Percentiles rank a stretch among this genome's conserved stretches.
Conservation (phyloP, 2,797 vertebrate genomes). For the Tenualosa ilisha region DNA sequence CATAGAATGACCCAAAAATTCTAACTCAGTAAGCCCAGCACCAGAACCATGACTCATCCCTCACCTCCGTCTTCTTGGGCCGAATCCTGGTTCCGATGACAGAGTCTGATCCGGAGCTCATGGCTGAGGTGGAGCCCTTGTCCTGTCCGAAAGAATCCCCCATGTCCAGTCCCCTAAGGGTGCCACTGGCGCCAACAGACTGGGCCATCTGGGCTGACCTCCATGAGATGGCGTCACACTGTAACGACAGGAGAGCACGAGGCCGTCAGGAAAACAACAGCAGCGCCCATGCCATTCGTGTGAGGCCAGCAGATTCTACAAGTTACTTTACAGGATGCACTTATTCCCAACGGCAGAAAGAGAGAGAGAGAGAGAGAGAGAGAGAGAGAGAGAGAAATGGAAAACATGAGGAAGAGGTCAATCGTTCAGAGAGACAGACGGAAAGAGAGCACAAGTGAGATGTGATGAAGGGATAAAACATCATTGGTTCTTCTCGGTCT, state of each 20-base stretch:
- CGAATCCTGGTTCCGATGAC: constrained; percentile 55
- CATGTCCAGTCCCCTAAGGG: constrained; percentile 10
- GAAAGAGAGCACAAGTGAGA: constrained; percentile 45
- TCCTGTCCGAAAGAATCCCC: constrained; percentile 6
- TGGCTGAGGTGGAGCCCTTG: constrained; percentile 42
- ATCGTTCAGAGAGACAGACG: constrained; percentile 41
- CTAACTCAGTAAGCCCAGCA: neutral
- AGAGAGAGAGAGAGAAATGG: constrained; percentile 60
- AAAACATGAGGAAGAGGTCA: constrained; percentile 69
- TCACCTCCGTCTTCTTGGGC: constrained; percentile 67
- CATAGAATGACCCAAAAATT: neutral
- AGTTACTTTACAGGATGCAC: neutral
- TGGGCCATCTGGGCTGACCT: neutral
- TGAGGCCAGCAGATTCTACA: neutral
- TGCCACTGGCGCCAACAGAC: neutral
- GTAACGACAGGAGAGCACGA: constrained; percentile 63
- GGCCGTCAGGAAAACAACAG: neutral
- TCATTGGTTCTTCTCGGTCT: neutral
- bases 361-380: constrained; percentile 63
- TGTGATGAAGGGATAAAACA: neutral
- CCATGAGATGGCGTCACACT: constrained; percentile 54
- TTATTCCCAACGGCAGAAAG: constrained; percentile 39
- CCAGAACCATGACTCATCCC: constrained; percentile 34
- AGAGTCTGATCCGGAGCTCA: constrained; percentile 51
- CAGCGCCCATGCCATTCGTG: neutral